These are phyloP conservation scores for Tyrannus savana DNA, from an alignment of 2,113 vertebrate genomes.

Conservation along the genomic window DNA sequence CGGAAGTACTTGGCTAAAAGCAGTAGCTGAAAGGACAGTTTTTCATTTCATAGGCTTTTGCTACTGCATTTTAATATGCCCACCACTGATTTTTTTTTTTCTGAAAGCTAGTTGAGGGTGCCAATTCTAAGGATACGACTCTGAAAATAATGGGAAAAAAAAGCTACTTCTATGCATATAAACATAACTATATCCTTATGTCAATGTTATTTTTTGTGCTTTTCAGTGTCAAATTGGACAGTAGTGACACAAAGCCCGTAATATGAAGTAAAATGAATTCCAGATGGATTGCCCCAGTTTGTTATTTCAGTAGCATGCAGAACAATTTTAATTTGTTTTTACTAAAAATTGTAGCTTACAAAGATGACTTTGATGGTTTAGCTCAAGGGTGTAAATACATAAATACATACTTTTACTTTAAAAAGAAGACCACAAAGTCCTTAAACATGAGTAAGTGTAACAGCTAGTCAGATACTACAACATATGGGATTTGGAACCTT, in stretches of 20 bases:
- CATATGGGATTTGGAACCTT: background rate
- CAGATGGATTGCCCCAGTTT: slow-evolving; percentile 62
- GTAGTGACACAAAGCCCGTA: slow-evolving; percentile 47
- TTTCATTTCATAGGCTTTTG: background rate
- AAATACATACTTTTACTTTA: background rate
- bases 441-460: background rate
- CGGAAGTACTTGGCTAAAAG: background rate
- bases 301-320: slow-evolving; percentile 51
- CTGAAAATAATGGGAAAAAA: slow-evolving; percentile 32
- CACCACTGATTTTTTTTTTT: background rate
- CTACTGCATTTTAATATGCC: background rate
- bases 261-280: slow-evolving; percentile 66
- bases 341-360: slow-evolving; percentile 59
- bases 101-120: slow-evolving; percentile 4
- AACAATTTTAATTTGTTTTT: slow-evolving; percentile 71
- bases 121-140: slow-evolving; percentile 50
- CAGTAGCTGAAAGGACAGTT: slow-evolving; percentile 13
- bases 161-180: slow-evolving; percentile 9
- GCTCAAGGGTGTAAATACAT: slow-evolving; percentile 43
- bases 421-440: slow-evolving; percentile 6
- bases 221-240: slow-evolving; percentile 69
- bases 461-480: background rate
- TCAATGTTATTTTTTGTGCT: slow-evolving; percentile 66
- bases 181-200: slow-evolving; percentile 69
- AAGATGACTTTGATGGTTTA: slow-evolving; percentile 42